These are phyloP conservation scores for Hesperia comma DNA, from an alignment of 2,888 invertebrate genomes.

Conservation along the genomic window DNA sequence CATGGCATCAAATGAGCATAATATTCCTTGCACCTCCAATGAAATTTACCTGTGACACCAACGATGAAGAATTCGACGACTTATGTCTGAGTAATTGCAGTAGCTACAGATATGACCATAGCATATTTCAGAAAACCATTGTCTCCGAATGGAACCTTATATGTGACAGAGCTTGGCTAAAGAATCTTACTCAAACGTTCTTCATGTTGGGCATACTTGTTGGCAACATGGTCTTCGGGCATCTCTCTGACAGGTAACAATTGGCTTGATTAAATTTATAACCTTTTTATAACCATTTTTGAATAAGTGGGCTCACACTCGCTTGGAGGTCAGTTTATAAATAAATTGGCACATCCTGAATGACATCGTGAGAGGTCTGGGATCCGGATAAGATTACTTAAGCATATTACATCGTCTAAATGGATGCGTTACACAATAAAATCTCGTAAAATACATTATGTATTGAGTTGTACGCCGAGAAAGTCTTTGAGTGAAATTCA, in stretches of 20 bases:
- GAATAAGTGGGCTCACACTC: conserved; percentile 10
- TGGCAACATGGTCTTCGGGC: conserved; percentile 90
- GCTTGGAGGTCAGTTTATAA: conserved; percentile 42
- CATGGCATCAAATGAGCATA: conserved; percentile 92
- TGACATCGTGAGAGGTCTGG: conserved; percentile 44
- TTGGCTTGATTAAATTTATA: conserved; percentile 14
- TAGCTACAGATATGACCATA: conserved; percentile 84
- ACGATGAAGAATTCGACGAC: conserved; percentile 66
- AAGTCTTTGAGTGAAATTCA: no score
- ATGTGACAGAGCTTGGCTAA: conserved; percentile 86
- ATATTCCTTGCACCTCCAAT: conserved; percentile 90
- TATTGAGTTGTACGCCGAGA: no score
- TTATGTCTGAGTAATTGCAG: conserved; percentile 83
- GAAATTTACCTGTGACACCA: conserved; percentile 78
- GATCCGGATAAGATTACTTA: conserved; percentile 67
- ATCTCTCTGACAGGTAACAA: conserved; percentile 88
- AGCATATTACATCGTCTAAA: conserved; percentile 45
- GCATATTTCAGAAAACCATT: conserved; percentile 88
- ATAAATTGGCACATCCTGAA: conserved; percentile 71
- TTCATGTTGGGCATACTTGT: conserved; percentile 91
- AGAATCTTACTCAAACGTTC: conserved; percentile 89
- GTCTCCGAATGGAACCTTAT: conserved; percentile 90
- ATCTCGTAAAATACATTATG: no score
- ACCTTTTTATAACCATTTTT: conserved; percentile 18
- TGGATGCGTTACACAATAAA: not conserved